phyloP scores from a whole-genome alignment of 64 coral and sea anemone species.

The Porites lutea region DNA sequence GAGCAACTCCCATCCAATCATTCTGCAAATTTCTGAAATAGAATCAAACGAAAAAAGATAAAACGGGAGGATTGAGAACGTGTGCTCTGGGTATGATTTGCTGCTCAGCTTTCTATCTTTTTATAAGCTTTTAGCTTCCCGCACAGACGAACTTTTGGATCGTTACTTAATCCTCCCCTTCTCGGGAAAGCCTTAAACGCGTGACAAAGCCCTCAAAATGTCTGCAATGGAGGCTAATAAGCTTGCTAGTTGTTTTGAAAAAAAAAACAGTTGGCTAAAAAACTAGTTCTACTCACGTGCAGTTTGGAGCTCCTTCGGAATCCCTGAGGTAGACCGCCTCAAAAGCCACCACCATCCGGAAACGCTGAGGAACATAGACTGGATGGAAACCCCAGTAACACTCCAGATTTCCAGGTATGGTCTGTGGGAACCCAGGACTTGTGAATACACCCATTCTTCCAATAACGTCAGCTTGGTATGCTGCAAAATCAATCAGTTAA shows the following conservation, averaged over 20 bases:
- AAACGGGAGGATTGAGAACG: not conserved
- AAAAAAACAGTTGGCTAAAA: too few relatives aligned
- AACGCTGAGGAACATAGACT: not conserved
- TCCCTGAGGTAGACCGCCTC: not conserved
- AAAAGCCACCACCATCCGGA: not conserved
- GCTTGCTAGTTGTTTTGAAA: too few relatives aligned
- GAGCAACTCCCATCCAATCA: not conserved
- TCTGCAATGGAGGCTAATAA: too few relatives aligned
- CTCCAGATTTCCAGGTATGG: not conserved
- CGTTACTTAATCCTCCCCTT: too few relatives aligned
- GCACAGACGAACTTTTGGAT: too few relatives aligned
- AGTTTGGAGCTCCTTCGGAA: slow-evolving; percentile 18
- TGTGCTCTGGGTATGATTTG: too few relatives aligned
- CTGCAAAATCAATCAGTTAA: not conserved
- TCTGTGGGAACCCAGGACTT: slow-evolving; percentile 5
- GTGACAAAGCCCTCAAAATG: too few relatives aligned
- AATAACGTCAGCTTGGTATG: not conserved
- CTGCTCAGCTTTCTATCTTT: too few relatives aligned
- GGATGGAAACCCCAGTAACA: not conserved
- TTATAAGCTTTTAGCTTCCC: too few relatives aligned
- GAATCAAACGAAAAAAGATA: not conserved
- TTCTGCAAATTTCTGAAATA: not conserved
- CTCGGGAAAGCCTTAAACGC: too few relatives aligned
- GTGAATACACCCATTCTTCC: not conserved
- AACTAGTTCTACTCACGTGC: slow-evolving; percentile 1